These are phyloP conservation scores for Pinna nobilis DNA, from an alignment of 1,140 invertebrate genomes.

Conservation along the genomic window DNA sequence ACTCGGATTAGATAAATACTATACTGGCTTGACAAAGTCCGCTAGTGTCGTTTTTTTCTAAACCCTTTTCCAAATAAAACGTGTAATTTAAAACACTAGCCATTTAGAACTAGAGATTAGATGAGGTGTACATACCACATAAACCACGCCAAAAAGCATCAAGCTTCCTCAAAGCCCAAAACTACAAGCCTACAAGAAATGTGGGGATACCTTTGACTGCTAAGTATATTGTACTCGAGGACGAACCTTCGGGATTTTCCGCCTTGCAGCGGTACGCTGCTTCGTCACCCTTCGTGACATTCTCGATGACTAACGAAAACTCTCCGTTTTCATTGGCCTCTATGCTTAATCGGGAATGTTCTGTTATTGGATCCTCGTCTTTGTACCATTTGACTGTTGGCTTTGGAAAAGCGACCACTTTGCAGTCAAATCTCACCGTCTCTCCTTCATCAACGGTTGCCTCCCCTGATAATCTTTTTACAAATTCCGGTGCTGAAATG, in stretches of 20 bases:
- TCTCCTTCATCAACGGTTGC: slow-evolving; percentile 60
- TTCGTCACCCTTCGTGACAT: slow-evolving; percentile 62
- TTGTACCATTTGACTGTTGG: slow-evolving; percentile 62
- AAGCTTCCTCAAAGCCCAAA: no score
- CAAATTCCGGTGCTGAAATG: slow-evolving; percentile 64
- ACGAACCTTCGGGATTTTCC: slow-evolving; percentile 63
- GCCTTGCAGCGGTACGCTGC: slow-evolving; percentile 64
- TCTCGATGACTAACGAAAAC: slow-evolving; percentile 44
- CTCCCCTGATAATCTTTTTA: slow-evolving; percentile 54
- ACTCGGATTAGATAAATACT: no score
- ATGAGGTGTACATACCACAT: no score
- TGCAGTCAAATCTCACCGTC: slow-evolving; percentile 55
- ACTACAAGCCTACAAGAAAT: no score
- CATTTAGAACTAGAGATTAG: no score
- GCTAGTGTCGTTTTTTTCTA: no score
- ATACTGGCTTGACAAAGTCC: no score
- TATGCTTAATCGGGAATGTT: slow-evolving; percentile 47
- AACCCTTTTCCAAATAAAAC: no score
- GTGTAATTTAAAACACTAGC: no score
- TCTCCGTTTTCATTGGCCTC: slow-evolving; percentile 41
- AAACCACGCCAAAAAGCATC: no score
- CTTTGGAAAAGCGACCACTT: slow-evolving; percentile 58
- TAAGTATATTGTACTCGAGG: slow-evolving; percentile 60
- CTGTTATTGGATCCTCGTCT: slow-evolving; percentile 55
- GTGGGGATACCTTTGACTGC: slow-evolving; percentile 65